These are phyloP conservation scores for Ceramica pisi DNA, from an alignment of 2,888 invertebrate genomes.

Conservation along the genomic window DNA sequence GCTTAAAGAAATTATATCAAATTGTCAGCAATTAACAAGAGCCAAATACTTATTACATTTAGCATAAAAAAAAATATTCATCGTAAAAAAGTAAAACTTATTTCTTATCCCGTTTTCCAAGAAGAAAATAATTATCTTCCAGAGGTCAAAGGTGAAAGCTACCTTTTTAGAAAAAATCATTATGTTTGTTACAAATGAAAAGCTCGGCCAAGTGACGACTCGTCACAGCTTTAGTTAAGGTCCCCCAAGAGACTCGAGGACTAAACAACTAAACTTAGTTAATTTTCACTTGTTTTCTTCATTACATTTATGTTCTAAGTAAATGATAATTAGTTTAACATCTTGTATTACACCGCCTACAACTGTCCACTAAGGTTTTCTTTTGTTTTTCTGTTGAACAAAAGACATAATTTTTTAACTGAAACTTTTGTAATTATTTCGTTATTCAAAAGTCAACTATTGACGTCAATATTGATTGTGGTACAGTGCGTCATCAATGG, in stretches of 20 bases:
- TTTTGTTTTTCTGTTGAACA: slow-evolving; percentile 7
- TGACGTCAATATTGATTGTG: background rate
- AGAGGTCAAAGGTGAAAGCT: slow-evolving; percentile 1
- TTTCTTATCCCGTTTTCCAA: background rate
- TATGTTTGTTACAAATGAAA: background rate
- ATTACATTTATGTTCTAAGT: slow-evolving; percentile 20
- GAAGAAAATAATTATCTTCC: background rate
- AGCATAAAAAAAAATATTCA: background rate
- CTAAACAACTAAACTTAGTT: background rate
- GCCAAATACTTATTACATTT: background rate
- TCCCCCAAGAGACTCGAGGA: background rate
- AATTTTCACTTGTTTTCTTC: slow-evolving; percentile 12
- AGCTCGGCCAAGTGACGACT: background rate
- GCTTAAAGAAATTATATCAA: background rate
- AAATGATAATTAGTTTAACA: slow-evolving; percentile 29
- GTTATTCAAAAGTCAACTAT: slow-evolving; percentile 5
- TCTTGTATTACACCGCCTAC: slow-evolving; percentile 17
- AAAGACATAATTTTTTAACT: background rate
- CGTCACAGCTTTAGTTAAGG: background rate
- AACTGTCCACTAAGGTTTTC: background rate
- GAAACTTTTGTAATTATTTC: background rate
- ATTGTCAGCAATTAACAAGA: background rate
- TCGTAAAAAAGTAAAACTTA: background rate
- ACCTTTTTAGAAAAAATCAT: slow-evolving; percentile 3
- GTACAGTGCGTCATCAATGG: background rate